Evolutionary conservation across 2,797 vertebrate species (phyloP).

Genomic region (Urophycis tenuis): DNA sequence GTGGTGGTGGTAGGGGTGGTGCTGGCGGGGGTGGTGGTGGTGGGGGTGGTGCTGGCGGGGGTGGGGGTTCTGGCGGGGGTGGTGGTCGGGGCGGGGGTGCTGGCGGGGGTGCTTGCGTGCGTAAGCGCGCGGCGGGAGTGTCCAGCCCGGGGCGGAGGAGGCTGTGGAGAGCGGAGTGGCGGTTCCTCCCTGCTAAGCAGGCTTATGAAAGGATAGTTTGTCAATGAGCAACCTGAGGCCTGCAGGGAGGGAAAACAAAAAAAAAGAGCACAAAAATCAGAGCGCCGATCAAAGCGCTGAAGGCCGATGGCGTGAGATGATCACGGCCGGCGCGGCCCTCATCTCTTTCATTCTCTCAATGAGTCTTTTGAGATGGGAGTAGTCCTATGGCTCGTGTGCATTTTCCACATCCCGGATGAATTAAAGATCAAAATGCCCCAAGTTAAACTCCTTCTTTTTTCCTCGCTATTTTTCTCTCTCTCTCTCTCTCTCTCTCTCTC

Average conservation of each 20-base stretch:
- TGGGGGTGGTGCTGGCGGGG: no score
- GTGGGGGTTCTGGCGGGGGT: no score
- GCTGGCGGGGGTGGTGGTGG: no score
- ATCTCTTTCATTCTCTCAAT: constrained; percentile 36
- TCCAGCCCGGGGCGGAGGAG: not conserved
- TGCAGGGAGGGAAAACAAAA: not conserved
- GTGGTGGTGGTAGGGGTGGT: no score
- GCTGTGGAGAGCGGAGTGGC: constrained; percentile 7
- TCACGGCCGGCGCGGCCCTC: constrained; percentile 38
- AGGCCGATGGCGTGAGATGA: constrained; percentile 52
- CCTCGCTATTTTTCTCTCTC: no score
- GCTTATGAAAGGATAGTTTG: constrained; percentile 66
- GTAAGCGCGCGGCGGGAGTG: constrained; percentile 31
- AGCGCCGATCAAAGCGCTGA: constrained; percentile 35
- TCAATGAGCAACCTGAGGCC: constrained; percentile 35
- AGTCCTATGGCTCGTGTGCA: constrained; percentile 38
- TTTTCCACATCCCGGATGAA: constrained; percentile 62
- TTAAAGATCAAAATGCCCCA: constrained; percentile 63
- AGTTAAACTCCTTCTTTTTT: constrained; percentile 49
- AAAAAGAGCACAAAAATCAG: constrained; percentile 14
- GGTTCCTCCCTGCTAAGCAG: constrained; percentile 27
- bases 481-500: no score
- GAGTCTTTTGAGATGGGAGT: constrained; percentile 48
- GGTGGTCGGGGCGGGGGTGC: no score
- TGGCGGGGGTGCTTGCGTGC: constrained; percentile 37